phyloP scores from a whole-genome alignment of 2,888 invertebrate genomes.

The Smittia sp. region DNA sequence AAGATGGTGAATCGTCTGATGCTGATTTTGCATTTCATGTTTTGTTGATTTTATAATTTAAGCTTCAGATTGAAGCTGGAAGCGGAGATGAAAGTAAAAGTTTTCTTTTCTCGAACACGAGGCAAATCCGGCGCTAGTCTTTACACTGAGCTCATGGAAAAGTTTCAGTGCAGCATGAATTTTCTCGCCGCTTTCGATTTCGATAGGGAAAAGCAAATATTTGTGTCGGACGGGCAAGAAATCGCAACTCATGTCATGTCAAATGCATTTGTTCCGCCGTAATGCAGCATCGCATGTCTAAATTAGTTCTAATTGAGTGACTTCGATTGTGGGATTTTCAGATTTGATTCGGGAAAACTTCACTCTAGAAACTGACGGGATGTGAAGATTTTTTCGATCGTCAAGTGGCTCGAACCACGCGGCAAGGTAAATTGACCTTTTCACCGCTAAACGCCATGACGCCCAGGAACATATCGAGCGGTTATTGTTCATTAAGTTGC shows the following conservation, averaged over 20 bases:
- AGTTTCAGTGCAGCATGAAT: too few species aligned
- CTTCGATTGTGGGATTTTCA: conserved; percentile 31
- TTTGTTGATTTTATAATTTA: conserved; percentile 17
- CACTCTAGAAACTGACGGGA: background rate
- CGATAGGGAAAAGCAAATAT: too few species aligned
- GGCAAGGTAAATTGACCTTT: conserved; percentile 18
- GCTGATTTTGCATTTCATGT: conserved; percentile 26
- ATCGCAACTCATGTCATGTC: conserved; percentile 37
- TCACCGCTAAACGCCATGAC: background rate
- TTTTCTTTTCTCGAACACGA: conserved; percentile 10
- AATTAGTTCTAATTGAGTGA: conserved; percentile 38
- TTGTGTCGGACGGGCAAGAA: background rate
- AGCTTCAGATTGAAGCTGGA: background rate
- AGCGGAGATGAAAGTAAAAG: conserved; percentile 10
- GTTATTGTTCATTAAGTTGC: conserved; percentile 7
- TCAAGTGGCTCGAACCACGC: conserved; percentile 1
- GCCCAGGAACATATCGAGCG: background rate
- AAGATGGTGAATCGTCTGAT: conserved; percentile 14
- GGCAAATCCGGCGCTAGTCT: background rate
- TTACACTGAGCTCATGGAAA: background rate
- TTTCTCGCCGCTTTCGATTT: too few species aligned
- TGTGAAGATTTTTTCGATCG: background rate
- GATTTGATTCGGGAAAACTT: background rate
- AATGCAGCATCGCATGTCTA: conserved; percentile 40
- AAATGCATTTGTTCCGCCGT: conserved; percentile 37